Percentiles rank a stretch among this genome's conserved stretches.
These are phyloP conservation scores for Amblyraja radiata DNA, from an alignment of 2,797 vertebrate genomes.

Conservation along the genomic window DNA sequence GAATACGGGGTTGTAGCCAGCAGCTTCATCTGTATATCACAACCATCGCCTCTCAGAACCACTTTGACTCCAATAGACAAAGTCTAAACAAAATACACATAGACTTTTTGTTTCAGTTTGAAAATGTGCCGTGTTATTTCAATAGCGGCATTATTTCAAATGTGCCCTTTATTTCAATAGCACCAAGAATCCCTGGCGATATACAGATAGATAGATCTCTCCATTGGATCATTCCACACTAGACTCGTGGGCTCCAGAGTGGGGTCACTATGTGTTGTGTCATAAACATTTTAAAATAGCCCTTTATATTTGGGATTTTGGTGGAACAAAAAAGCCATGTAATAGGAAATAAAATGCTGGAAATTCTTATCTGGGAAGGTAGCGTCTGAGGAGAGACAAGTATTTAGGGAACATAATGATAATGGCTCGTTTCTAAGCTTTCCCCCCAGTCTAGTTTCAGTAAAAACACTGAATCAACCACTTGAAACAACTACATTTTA, in stretches of 20 bases:
- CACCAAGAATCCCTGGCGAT: not conserved
- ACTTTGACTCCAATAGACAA: slow-evolving; percentile 22
- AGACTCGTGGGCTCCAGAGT: slow-evolving; percentile 9
- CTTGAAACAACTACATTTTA: no score
- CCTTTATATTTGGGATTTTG: not conserved
- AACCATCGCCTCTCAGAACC: slow-evolving; percentile 16
- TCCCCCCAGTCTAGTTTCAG: no score
- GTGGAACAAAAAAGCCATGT: no score
- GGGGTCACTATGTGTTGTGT: not conserved
- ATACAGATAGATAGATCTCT: not conserved
- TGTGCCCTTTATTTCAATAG: slow-evolving; percentile 31
- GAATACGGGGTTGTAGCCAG: slow-evolving; percentile 44
- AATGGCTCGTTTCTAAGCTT: no score
- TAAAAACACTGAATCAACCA: no score
- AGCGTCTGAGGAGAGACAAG: not conserved
- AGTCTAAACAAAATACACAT: slow-evolving; percentile 35
- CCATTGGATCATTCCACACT: not conserved
- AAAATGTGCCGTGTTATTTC: slow-evolving; percentile 31
- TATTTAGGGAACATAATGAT: not conserved
- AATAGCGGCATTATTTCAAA: not conserved
- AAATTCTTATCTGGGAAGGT: not conserved
- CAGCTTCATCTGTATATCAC: slow-evolving; percentile 35
- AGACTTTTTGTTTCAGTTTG: slow-evolving; percentile 28
- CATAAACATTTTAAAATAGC: not conserved
- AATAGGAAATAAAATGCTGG: not conserved